A percentile compares a stretch with the other conserved stretches of the same genome.
phyloP scores from a whole-genome alignment of 2,888 invertebrate genomes.

The Psylliodes chrysocephalus region DNA sequence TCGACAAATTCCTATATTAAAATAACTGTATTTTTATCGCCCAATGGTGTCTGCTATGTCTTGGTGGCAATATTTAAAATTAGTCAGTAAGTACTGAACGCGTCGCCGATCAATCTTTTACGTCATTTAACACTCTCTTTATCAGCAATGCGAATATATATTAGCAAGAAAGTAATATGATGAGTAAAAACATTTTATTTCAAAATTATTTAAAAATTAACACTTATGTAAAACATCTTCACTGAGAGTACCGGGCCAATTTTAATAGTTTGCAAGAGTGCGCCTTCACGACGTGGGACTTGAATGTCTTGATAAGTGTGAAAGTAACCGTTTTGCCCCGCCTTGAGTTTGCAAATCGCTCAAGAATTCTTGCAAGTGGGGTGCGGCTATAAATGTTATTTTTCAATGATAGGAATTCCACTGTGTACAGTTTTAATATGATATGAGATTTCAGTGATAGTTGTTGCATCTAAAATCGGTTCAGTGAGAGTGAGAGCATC shows the following conservation, averaged over 20 bases:
- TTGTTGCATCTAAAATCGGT: conserved; percentile 5
- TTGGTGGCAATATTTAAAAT: no score
- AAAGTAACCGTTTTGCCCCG: conserved; percentile 39
- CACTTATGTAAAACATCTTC: no score
- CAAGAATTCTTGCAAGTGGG: conserved; percentile 48
- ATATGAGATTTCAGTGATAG: conserved; percentile 13
- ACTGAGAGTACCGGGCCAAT: not conserved
- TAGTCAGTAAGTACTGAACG: no score
- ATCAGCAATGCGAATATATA: no score
- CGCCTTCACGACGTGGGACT: not conserved
- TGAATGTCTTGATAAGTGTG: conserved; percentile 31
- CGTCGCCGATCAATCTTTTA: no score
- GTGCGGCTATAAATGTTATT: conserved; percentile 47
- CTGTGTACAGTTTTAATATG: conserved; percentile 7
- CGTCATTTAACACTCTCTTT: no score
- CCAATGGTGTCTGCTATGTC: no score
- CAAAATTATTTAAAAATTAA: no score
- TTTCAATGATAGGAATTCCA: conserved; percentile 24
- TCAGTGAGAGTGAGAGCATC: conserved; percentile 13
- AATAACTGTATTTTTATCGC: no score
- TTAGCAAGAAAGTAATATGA: no score
- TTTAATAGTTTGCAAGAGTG: not conserved
- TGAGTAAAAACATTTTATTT: no score
- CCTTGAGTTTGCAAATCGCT: conserved; percentile 40
- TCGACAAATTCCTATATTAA: no score